Evolutionary conservation across 2,797 vertebrate genomes (phyloP).

Genomic region (Onychomys torridus): DNA sequence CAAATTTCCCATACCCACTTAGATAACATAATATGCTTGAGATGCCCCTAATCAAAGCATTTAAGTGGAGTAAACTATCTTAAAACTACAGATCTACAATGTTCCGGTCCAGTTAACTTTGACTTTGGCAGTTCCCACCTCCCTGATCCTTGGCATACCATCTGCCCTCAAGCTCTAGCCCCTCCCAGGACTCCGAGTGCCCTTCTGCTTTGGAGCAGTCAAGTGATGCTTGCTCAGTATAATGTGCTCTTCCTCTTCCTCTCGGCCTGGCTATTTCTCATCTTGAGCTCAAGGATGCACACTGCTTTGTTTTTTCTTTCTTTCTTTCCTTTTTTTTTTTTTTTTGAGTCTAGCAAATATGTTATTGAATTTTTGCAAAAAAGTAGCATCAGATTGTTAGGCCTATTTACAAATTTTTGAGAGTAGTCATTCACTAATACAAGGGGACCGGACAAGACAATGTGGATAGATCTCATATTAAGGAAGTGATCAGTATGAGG

Average conservation of each 20-base stretch:
- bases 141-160: not conserved
- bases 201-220: not conserved
- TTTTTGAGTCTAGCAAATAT: not conserved
- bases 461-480: not conserved
- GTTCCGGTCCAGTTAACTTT: not conserved
- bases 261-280: not conserved
- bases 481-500: not conserved
- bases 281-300: not conserved
- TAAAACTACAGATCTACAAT: not conserved
- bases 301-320: not conserved
- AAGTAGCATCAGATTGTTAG: not conserved
- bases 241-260: not conserved
- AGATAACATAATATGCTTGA: conserved; percentile 30
- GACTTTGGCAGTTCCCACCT: not conserved
- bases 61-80: not conserved
- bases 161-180: not conserved
- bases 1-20: conserved; percentile 19
- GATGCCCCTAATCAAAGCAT: not conserved
- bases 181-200: not conserved
- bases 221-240: not conserved
- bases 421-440: conserved; percentile 11
- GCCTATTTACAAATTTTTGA: not conserved
- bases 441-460: not conserved
- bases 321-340: not conserved
- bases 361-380: not conserved